Conservation (phyloP, 2,888 invertebrate genomes). For the Deilephila porcellus region DNA sequence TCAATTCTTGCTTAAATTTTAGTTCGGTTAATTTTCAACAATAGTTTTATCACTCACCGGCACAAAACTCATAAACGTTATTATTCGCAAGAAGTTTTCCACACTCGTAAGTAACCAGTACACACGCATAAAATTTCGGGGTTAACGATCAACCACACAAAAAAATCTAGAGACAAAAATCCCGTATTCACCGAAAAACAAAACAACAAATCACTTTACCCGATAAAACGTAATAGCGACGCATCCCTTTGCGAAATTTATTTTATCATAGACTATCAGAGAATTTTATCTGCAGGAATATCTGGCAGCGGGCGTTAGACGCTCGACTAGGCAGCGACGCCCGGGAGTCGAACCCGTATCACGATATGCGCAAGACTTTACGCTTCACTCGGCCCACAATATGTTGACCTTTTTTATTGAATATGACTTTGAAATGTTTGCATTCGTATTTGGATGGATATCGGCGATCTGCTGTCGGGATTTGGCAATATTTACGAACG, state of each 20-base stretch:
- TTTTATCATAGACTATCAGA: slow-evolving; percentile 33
- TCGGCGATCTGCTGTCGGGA: neutral
- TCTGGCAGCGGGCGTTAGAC: slow-evolving; percentile 28
- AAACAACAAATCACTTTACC: slow-evolving; percentile 31
- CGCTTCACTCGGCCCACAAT: slow-evolving; percentile 47
- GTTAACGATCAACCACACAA: slow-evolving; percentile 30
- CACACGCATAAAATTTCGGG: neutral
- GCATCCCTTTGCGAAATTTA: slow-evolving; percentile 32
- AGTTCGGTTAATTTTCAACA: too few relatives aligned
- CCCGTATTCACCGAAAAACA: slow-evolving; percentile 28
- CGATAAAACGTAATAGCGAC: slow-evolving; percentile 32
- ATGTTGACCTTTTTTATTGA: slow-evolving; percentile 48
- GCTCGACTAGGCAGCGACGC: slow-evolving; percentile 34
- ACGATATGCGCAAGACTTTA: slow-evolving; percentile 30
- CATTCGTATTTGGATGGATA: slow-evolving; percentile 5
- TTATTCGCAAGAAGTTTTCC: neutral
- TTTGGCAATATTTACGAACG: neutral
- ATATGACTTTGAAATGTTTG: slow-evolving; percentile 42
- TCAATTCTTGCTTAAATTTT: too few relatives aligned
- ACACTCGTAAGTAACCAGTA: slow-evolving; percentile 4
- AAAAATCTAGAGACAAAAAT: slow-evolving; percentile 13
- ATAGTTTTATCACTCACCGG: too few relatives aligned
- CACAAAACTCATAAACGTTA: neutral
- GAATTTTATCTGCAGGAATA: slow-evolving; percentile 32
- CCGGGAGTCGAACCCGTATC: slow-evolving; percentile 30